Evolutionary conservation across 92 coral and sea anemone species (phyloP).

Genomic region (Pocillopora grandis): DNA sequence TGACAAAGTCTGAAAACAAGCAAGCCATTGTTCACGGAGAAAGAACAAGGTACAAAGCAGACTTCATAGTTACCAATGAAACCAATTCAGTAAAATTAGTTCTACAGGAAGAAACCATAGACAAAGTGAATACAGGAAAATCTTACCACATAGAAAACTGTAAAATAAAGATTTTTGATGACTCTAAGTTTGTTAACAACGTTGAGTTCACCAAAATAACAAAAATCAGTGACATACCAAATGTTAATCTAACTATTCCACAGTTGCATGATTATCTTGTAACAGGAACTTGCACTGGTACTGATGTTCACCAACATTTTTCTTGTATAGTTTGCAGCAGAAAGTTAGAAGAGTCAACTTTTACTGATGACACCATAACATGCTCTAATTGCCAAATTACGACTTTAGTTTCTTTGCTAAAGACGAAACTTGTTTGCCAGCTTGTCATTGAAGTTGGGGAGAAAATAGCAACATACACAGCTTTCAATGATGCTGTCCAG

Average conservation of each 20-base stretch:
- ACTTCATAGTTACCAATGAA: constrained; percentile 43
- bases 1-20: constrained; percentile 55
- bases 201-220: constrained; percentile 39
- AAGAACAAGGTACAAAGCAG: constrained; percentile 45
- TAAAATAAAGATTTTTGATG: constrained; percentile 47
- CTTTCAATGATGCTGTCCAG: no score
- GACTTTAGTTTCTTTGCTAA: constrained; percentile 18
- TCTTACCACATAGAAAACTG: constrained; percentile 51
- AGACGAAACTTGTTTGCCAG: constrained; percentile 56
- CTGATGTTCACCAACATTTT: constrained; percentile 42
- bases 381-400: neutral
- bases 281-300: constrained; percentile 52
- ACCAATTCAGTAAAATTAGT: constrained; percentile 49
- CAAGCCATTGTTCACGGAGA: constrained; percentile 35
- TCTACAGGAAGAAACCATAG: constrained; percentile 50
- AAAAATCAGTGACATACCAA: constrained; percentile 42
- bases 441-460: constrained; percentile 21
- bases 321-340: constrained; percentile 51
- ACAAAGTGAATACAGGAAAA: constrained; percentile 44
- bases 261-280: constrained; percentile 33
- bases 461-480: no score
- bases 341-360: constrained; percentile 34
- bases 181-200: constrained; percentile 43
- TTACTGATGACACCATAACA: constrained; percentile 2
- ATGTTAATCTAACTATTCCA: constrained; percentile 45